phyloP scores from a whole-genome alignment of 2,113 vertebrate genomes.

The Eclectus roratus region DNA sequence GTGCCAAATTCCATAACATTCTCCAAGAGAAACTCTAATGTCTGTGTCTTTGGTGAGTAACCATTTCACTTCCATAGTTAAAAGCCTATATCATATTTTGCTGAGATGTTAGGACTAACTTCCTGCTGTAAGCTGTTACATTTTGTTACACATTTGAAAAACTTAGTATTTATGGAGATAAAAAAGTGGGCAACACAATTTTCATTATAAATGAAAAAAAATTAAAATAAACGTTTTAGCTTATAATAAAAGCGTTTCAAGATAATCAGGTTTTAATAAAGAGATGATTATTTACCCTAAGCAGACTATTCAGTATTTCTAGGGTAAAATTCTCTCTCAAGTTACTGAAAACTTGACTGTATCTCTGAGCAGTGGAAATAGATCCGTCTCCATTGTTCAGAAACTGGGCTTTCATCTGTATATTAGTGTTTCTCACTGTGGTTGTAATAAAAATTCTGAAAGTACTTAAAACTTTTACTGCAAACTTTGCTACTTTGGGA shows the following conservation, averaged over 20 bases:
- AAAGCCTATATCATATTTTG: not conserved
- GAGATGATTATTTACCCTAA: not conserved
- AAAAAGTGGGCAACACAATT: not conserved
- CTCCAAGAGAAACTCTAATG: not conserved
- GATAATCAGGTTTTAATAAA: not conserved
- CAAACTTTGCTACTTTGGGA: slow-evolving; percentile 8
- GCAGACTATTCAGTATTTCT: not conserved
- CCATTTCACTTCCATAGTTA: not conserved
- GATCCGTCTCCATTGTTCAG: not conserved
- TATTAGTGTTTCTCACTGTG: not conserved
- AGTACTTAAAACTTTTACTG: slow-evolving; percentile 40
- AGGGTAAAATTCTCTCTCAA: not conserved
- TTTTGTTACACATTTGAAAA: not conserved
- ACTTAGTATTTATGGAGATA: not conserved
- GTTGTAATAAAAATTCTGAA: not conserved
- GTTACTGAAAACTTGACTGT: not conserved
- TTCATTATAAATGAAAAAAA: not conserved
- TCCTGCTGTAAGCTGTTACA: not conserved
- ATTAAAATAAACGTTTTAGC: not conserved
- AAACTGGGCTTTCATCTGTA: not conserved
- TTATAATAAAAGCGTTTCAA: not conserved
- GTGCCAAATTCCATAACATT: not conserved
- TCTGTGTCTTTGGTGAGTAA: not conserved
- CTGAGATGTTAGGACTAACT: not conserved
- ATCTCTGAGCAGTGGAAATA: not conserved